Base-by-base conservation (phyloP, 2,888 invertebrate genomes). In the Drosophila kuntzei region DNA sequence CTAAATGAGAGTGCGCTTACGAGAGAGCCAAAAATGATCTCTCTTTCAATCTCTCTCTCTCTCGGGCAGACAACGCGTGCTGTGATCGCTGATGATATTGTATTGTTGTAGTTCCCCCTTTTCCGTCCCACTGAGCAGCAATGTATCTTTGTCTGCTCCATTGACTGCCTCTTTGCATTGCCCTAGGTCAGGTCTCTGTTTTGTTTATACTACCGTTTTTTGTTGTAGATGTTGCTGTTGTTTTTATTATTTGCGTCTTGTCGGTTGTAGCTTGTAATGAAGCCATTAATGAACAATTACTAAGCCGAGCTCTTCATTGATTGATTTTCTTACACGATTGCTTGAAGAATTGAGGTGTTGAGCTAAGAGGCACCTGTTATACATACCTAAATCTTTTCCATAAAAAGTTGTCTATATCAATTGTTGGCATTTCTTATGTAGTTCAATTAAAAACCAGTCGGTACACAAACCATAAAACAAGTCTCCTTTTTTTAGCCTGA, bases 181-280 rank as follows among this genome's bases (percentile, higher is more conserved):
- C 80, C 85, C 76, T 87, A 87, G 85, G 85, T 85, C 87, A 87
- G 87, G 76, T 87, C 74, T 84, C 7, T 58, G 66, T 43, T 73
- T 61, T 68, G 70, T 50, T 69, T 67, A 41, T 47, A 65, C 86
- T 80, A 67, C 75, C 53, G 74, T 77, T 46, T 77, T 46, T 70
- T 58, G 51, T 54, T 60, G 61, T 46, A 55, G 36, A 50, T 46
- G 44, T 20, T 43, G 37, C 34, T 43, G 43, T 62, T 60, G 37
- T 43, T 53, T 32, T 53, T 59, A 41, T 49, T 32, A 25, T 20
- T 41, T 32, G 29, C 49, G 29, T 41, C 47, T 39, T 18, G 27
- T 29, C 29, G 32, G 49, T 54, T 58, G 78, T 37, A 58, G 67
- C 67, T 72, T 79, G 76, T 82, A 85, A 85, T 87, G 76, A 87